Percentiles rank a stretch among this genome's conserved stretches.
These are phyloP conservation scores for Gallirallus australis DNA, from an alignment of 2,797 vertebrate genomes.

Conservation along the genomic window DNA sequence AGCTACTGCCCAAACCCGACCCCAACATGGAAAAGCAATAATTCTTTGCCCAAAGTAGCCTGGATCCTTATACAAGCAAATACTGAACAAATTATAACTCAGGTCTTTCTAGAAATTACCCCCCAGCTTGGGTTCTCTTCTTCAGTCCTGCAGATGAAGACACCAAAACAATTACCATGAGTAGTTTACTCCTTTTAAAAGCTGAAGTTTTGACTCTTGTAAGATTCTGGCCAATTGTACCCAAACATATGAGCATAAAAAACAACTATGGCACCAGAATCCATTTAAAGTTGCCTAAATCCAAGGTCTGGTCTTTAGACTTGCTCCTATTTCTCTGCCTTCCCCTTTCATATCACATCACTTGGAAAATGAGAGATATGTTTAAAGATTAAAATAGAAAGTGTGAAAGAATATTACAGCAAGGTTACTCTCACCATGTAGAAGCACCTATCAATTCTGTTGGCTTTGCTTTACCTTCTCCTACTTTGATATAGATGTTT, in stretches of 20 bases:
- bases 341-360: background rate
- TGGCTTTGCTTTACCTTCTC: slow-evolving; percentile 87
- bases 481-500: slow-evolving; percentile 96
- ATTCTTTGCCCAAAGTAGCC: background rate
- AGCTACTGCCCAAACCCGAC: background rate
- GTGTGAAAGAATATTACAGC: background rate
- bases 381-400: background rate
- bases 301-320: background rate
- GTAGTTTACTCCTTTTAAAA: background rate
- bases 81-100: background rate
- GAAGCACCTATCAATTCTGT: background rate
- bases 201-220: background rate
- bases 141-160: background rate
- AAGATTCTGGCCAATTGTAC: background rate
- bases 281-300: background rate
- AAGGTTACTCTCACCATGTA: background rate
- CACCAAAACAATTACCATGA: background rate
- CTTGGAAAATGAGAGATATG: background rate
- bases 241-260: background rate
- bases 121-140: background rate
- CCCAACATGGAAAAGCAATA: background rate
- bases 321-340: background rate
- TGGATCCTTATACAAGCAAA: background rate
- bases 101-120: background rate
- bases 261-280: background rate